Conservation (phyloP, 2,797 vertebrate species). For the Chromis chromis region DNA sequence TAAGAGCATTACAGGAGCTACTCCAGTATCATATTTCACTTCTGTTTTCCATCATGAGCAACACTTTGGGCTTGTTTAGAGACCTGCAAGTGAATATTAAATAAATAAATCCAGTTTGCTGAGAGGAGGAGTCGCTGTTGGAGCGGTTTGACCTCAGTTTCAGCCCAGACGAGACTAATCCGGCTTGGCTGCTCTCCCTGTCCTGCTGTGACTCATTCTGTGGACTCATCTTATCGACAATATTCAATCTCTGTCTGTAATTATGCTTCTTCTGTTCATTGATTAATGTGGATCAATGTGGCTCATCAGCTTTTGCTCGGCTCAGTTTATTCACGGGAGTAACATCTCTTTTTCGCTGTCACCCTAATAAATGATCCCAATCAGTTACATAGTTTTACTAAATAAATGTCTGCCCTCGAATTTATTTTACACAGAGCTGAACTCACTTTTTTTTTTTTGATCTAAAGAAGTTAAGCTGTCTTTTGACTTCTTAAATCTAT, state of each 20-base stretch:
- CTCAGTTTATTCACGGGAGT: constrained; percentile 28
- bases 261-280: constrained; percentile 45
- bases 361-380: constrained; percentile 28
- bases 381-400: constrained; percentile 8
- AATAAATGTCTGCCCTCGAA: constrained; percentile 11
- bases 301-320: constrained; percentile 24
- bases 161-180: constrained; percentile 12
- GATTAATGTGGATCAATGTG: constrained; percentile 46
- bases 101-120: constrained; percentile 16
- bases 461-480: background rate
- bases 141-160: constrained; percentile 20
- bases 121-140: background rate
- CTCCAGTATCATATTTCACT: background rate
- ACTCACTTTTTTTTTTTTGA: constrained; percentile 20
- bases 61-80: background rate
- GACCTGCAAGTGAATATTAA: constrained; percentile 14
- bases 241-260: constrained; percentile 39
- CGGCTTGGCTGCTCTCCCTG: constrained; percentile 5
- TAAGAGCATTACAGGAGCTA: background rate
- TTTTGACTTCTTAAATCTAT: background rate
- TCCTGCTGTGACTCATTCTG: constrained; percentile 4
- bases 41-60: background rate
- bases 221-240: constrained; percentile 29
- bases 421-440: constrained; percentile 19
- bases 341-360: constrained; percentile 15